Conservation (phyloP, 2,113 vertebrate genomes). For the Salminus brasiliensis region DNA sequence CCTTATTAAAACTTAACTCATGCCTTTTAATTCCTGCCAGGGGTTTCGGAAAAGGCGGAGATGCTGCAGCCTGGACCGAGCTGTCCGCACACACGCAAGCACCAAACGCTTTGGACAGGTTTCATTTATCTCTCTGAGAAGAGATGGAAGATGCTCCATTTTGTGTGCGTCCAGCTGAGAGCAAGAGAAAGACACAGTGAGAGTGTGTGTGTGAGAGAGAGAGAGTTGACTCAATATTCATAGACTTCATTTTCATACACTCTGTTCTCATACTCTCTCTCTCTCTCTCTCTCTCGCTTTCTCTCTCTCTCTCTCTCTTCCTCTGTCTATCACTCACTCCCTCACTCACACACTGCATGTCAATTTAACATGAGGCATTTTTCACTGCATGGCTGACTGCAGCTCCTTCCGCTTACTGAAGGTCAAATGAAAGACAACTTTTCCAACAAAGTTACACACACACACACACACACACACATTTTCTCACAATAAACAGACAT, state of each 20-base stretch:
- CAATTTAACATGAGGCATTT: conserved; percentile 70
- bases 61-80: conserved; percentile 22
- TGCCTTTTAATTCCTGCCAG: conserved; percentile 68
- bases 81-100: conserved; percentile 53
- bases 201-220: not conserved
- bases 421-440: conserved; percentile 65
- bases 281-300: not conserved
- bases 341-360: conserved; percentile 40
- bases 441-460: not conserved
- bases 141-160: conserved; percentile 64
- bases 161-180: conserved; percentile 32
- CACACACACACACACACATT: not conserved
- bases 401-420: conserved; percentile 62
- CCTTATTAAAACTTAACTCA: conserved; percentile 80
- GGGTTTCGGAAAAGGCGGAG: conserved; percentile 45
- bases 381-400: conserved; percentile 71
- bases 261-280: conserved; percentile 21
- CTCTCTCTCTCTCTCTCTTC: not conserved
- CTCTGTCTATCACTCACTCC: not conserved
- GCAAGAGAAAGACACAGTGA: not conserved
- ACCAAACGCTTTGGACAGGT: conserved; percentile 66
- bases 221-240: conserved; percentile 53
- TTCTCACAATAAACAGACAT: not conserved
- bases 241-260: conserved; percentile 61
- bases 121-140: conserved; percentile 67